Percentiles rank a stretch among this genome's conserved stretches.
Evolutionary conservation across 2,888 invertebrate genomes (phyloP).

Genomic region (Brassicogethes aeneus): DNA sequence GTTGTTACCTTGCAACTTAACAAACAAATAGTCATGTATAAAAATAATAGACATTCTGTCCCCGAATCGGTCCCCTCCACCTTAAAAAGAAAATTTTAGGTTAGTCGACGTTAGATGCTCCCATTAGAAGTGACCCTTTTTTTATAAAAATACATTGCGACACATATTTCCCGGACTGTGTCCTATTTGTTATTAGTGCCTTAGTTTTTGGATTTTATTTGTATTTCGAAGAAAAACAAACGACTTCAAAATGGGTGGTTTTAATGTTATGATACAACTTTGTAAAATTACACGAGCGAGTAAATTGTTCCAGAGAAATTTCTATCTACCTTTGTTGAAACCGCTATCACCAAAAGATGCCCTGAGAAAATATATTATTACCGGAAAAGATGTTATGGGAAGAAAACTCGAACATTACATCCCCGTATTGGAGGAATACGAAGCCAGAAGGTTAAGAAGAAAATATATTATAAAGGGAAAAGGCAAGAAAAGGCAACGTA

Average conservation of each 20-base stretch:
- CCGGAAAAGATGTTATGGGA: slow-evolving; percentile 66
- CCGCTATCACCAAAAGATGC: slow-evolving; percentile 79
- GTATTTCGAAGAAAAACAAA: slow-evolving; percentile 7
- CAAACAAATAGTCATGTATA: not conserved
- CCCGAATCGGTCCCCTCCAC: slow-evolving; percentile 15
- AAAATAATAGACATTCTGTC: not conserved
- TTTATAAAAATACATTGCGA: slow-evolving; percentile 18
- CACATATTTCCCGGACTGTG: too few species aligned
- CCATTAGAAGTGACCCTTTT: slow-evolving; percentile 21
- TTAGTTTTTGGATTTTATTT: slow-evolving; percentile 8
- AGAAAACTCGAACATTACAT: slow-evolving; percentile 66
- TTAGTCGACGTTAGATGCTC: slow-evolving; percentile 26
- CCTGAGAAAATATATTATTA: slow-evolving; percentile 67
- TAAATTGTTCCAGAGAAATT: slow-evolving; percentile 69
- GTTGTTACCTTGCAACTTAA: not conserved
- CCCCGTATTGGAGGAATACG: slow-evolving; percentile 55
- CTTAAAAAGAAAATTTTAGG: slow-evolving; percentile 17
- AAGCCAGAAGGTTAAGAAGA: slow-evolving; percentile 27
- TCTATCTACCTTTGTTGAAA: slow-evolving; percentile 71
- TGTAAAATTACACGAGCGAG: slow-evolving; percentile 77
- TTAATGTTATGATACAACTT: slow-evolving; percentile 52
- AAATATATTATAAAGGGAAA: slow-evolving; percentile 33
- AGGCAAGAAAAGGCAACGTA: slow-evolving; percentile 34
- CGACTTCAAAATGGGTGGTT: slow-evolving; percentile 11
- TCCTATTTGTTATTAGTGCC: slow-evolving; percentile 6